Base-by-base conservation (phyloP, 2,888 invertebrate species). In the Campoletis raptor region DNA sequence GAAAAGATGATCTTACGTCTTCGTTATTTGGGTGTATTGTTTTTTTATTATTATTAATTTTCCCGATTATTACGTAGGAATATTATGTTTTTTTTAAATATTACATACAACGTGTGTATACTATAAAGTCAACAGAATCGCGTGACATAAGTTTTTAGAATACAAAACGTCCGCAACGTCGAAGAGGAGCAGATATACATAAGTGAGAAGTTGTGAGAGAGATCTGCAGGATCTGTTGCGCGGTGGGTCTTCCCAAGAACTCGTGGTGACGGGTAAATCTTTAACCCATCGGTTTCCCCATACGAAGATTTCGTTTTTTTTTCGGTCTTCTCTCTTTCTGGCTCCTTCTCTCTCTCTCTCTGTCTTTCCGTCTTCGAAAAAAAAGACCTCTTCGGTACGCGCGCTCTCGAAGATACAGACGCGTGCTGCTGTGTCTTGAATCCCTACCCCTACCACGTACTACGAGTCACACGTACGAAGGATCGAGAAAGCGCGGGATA, bases 201-300 rank as follows among this genome's bases (percentile, higher is more conserved):
- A 70, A 77, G 83, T 66, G 80, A 72, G 66, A 24, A 81, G 78
- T 85, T 81, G 42, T 61, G 64, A 80, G 81, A 78, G 72, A 81
- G 73, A 74, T 83, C 78, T 42, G 81, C 80, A 81, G 77, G 73
- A 72, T 82, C 57, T 82, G 80, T 61, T n/a, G 61, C 45, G 54
- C 30, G 45, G 81, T 79, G 69, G 84, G 79, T 37, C 83, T 81
- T 84, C 74, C 86, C 81, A 66, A 84, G 86, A 86, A 84, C 61
- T 84, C 84, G 83, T 72, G 83, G 69, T 74, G 84, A 86, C 79
- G 86, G 74, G 73, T 84, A 57, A 81, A 84, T 82, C 78, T 81
- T 52, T 54, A 57, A 24, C 64, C 78, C 64, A 54, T 81, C 66
- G 74, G 86, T 79, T 86, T 86, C 86, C 81, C 69, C 86, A 79